Conservation (phyloP, 2,888 invertebrate genomes). For the Drosophila buzzatii region DNA sequence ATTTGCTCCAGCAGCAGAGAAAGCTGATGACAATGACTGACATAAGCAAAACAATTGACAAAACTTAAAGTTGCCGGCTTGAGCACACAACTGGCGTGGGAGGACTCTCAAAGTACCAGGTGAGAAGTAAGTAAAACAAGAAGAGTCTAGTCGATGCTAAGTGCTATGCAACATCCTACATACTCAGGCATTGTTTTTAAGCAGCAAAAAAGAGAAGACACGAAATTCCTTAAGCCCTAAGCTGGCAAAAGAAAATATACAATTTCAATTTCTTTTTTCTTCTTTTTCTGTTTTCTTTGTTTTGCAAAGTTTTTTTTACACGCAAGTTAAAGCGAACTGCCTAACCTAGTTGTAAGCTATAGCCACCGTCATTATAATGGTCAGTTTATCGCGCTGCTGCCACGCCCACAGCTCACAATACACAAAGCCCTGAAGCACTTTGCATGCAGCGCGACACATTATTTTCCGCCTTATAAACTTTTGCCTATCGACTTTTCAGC, state of each 20-base stretch:
- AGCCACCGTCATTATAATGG: constrained; percentile 42
- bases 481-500: constrained; percentile 66
- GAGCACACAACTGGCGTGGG: constrained; percentile 17
- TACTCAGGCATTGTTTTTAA: constrained; percentile 1
- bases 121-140: constrained; percentile 21
- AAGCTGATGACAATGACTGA: constrained; percentile 52
- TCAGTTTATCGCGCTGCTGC: constrained; percentile 53
- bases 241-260: not conserved
- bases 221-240: constrained; percentile 31
- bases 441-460: constrained; percentile 74
- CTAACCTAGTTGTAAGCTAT: constrained; percentile 39
- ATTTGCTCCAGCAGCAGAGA: constrained; percentile 31
- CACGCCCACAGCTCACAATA: constrained; percentile 31
- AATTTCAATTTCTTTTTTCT: constrained; percentile 8
- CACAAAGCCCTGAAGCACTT: constrained; percentile 41
- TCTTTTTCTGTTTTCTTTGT: not conserved
- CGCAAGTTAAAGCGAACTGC: constrained; percentile 32
- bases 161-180: not conserved
- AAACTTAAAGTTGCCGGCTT: constrained; percentile 24
- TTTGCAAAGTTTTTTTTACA: constrained; percentile 17
- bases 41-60: constrained; percentile 18
- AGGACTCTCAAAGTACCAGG: constrained; percentile 19
- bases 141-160: constrained; percentile 16
- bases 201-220: not conserved
- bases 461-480: constrained; percentile 78